These are phyloP conservation scores for Micrasema minimum DNA, from an alignment of 1,140 invertebrate species.

Conservation along the genomic window DNA sequence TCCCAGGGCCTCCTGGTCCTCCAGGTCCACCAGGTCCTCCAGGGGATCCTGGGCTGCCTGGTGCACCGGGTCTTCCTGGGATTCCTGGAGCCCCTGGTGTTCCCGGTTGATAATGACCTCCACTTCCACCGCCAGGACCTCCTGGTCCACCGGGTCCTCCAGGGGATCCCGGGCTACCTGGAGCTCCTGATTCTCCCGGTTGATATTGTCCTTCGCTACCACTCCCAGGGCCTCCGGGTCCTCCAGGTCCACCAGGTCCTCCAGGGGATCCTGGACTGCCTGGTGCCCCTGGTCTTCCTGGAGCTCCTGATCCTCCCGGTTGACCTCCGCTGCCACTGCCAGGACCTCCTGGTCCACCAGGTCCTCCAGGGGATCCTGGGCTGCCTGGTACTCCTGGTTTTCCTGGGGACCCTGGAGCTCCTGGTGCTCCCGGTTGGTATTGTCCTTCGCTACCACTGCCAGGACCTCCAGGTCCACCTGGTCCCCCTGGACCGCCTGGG, in stretches of 20 bases:
- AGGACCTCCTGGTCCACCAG: too few relatives aligned
- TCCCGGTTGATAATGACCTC: constrained; percentile 21
- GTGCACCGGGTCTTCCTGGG: constrained; percentile 9
- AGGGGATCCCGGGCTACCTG: background rate
- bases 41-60: constrained; percentile 1
- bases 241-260: constrained; percentile 26
- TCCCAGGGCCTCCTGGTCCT: constrained; percentile 21
- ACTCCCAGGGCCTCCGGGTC: constrained; percentile 32
- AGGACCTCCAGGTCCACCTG: constrained; percentile 1
- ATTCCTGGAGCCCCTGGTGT: constrained; percentile 31
- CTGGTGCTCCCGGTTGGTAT: constrained; percentile 3
- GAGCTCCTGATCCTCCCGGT: background rate
- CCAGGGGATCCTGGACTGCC: constrained; percentile 6
- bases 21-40: background rate
- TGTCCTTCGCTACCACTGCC: constrained; percentile 9
- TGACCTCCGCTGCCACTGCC: background rate
- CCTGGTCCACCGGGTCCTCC: constrained; percentile 27
- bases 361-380: too few relatives aligned
- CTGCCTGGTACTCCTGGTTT: constrained; percentile 50
- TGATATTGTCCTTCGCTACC: background rate
- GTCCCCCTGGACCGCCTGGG: background rate
- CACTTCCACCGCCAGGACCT: too few relatives aligned
- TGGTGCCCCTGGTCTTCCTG: constrained; percentile 15
- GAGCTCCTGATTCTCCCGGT: constrained; percentile 10
- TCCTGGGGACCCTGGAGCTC: too few relatives aligned